Base-by-base conservation (phyloP, 2,113 vertebrate genomes). In the Willisornis vidua region DNA sequence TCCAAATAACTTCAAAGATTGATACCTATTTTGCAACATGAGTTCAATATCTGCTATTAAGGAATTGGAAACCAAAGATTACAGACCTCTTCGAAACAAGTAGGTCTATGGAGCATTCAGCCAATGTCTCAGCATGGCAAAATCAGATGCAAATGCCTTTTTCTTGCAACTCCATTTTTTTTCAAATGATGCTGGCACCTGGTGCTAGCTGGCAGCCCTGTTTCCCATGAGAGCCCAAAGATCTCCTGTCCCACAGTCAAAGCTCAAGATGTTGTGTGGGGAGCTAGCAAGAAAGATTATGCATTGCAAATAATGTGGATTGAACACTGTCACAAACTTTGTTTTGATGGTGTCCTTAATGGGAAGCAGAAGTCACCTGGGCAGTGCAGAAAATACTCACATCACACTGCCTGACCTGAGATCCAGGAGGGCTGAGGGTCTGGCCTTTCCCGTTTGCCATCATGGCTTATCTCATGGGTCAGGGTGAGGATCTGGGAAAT, bases 391-490 rank as follows among this genome's bases (percentile, higher is more conserved):
- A 29, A 33, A 66, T 31, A 39, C 12, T 3, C 18, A 37, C n/a
- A 25, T 65, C 23, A 76, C 19, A 13, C 54, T 63, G 31, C 71
- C 59, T 74, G 59, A 29, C 25, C 33, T 29, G 51, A 55, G 29
- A 49, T 13, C 16, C 0, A 1, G 73, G 15, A 54, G 19, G 55
- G 23, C 39, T 24, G 33, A 39, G 16, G 3, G 15, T 24, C 31
- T 28, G 16, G n/a, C 22, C 12, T 73, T 78, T 89, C 25, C 59
- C 54, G 12, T 63, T 82, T 82, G 39, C 39, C 49, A 31, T 24
- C 25, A 26, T 0, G 3, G 16, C 4, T 51, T 80, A 8, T 57
- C 46, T 72, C 1, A 0, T 46, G 57, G 43, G 46, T 55, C 46
- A 62, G 52, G 16, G 5, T 43, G 43, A 62, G n/a, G 37, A 71